Evolutionary conservation across 2,888 invertebrate species (phyloP), one percentile per base, ranked within the genome.

Genomic region (Fragum sueziense): DNA sequence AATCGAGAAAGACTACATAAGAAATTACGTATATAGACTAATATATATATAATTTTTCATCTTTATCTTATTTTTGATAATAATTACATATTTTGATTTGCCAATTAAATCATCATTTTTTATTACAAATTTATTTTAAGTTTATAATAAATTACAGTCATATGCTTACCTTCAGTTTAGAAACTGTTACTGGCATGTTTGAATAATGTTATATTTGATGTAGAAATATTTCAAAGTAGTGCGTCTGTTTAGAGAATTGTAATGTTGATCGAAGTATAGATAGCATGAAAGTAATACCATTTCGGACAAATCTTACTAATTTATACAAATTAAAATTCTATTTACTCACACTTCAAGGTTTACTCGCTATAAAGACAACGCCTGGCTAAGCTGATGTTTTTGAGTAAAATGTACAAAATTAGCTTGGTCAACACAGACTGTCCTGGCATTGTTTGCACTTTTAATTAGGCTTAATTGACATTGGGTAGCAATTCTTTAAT

Each of bases 91-190:
- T 22, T 22, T 9, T 22, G 22, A 11, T 22, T 22, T 54, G 54
- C 22, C n/a, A 54, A 22, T 22, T 11, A 14, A n/a, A n/a, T 54
- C 54, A 11, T 9, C 41, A 41, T 17, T 2, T 54, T 22, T 6
- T 9, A 22, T n/a, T 22, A 22, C 17, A 11, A 14, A n/a, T 22
- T 6, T 6, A 2, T 6, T 54, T 11, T 54, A n/a, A 11, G 11
- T 22, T 14, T 54, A 2, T 54, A 11, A 11, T 2, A 22, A 22
- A 54, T 11, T 11, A 11, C 1, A 25, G 17, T 2, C 2, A 54
- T 25, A 54, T n/a, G 17, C 1, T 14, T n/a, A 61, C 61, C 65
- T 41, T 65, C 7, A 65, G 65, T 27, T 65, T 37, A 37, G 65
- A 65, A 31, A 41, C 41, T 1, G 65, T 65, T n/a, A 27, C 41